Base-by-base conservation (phyloP, 2,888 invertebrate species). In the Diplazon laetatorius region DNA sequence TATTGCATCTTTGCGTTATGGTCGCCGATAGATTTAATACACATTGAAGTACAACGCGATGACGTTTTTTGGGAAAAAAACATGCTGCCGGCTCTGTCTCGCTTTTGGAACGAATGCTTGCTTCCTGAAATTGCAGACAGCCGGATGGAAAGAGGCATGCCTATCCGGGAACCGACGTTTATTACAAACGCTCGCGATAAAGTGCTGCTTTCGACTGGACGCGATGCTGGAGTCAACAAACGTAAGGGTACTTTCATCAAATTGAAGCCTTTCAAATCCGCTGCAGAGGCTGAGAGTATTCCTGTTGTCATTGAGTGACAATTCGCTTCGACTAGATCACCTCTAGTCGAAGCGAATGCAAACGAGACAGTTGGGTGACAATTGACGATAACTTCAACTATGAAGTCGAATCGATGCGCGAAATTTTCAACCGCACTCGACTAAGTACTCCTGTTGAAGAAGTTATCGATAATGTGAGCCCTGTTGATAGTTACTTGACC, bases 121-220 rank as follows among this genome's bases (percentile, higher is more conserved):
- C 65, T 84, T 3, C 84, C 84, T 12, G 84, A 86, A 81, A 86
- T 85, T 8, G 22, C 85, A 1, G 84, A 86, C 48, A 78, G 80
- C 65, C 57, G 74, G 35, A 46, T 37, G 22, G 44, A 8, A 10
- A 16, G 81, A 10, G 42, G 66, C 44, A 77, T 82, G 81, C 77
- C 65, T 2, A 68, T 81, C 9, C 37, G 74, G 71, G 65, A 83
- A 37, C 78, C 81, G 3, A 37, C 66, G 9, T 80, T 77, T 20
- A 74, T 80, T 39, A n/a, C 71, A 1, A 35, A 52, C 18, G 79
- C 81, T 25, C 57, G 57, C 10, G 62, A 69, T 60, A 22, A 16
- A 8, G 46, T 18, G 1, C 14, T 25, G 25, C n/a, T 18, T 5
- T n/a, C n/a, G n/a, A n/a, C n/a, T n/a, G n/a, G n/a, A n/a, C n/a